Base-by-base conservation (phyloP, 2,113 vertebrate species). In the Odontophorus gujanensis region DNA sequence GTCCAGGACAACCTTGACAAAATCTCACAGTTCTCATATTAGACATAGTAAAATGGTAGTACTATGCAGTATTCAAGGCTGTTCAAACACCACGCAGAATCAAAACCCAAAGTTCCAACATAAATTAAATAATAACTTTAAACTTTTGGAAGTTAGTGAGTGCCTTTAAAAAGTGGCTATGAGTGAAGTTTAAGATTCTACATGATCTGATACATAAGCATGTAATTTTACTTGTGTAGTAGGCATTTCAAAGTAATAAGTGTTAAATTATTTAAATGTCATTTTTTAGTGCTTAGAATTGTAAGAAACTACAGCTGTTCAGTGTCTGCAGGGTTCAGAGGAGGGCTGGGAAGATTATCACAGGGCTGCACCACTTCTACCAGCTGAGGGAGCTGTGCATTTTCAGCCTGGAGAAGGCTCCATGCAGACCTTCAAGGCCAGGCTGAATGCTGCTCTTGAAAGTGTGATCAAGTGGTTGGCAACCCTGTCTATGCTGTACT, bases 1-100 rank as follows among this genome's bases (percentile, higher is more conserved):
- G 68, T 74, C n/a, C 75, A 73, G 42, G 28, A 74, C 9, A 69
- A 81, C 66, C 53, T 91, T 86, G 78, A 89, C 40, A 76, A 85
- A 84, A 66, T 69, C 65, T 67, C 79, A 82, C 89, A 91, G 66
- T 79, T 96, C 89, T 71, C 81, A 68, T 9, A 85, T 72, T 91
- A 96, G 89, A 87, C 75, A 91, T 65, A 15, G 45, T 65, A 87
- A 89, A 0, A 13, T 87, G 87, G 66, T 68, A 82, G 48, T 30
- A 68, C 9, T 1, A 1, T 61, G 48, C 25, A 51, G 26, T 42
- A 10, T 53, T 85, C 61, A 79, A 74, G 48, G 24, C 8, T 74
- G 43, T 62, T 73, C 51, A 84, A 75, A 85, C 40, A 22, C 63
- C 85, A 89, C 48, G 43, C 71, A 92, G 53, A 30, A 61, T 5